Percentiles rank a stretch among this genome's conserved stretches.
Conservation (phyloP, 2,888 invertebrate genomes). For the Horisme vitalbata region DNA sequence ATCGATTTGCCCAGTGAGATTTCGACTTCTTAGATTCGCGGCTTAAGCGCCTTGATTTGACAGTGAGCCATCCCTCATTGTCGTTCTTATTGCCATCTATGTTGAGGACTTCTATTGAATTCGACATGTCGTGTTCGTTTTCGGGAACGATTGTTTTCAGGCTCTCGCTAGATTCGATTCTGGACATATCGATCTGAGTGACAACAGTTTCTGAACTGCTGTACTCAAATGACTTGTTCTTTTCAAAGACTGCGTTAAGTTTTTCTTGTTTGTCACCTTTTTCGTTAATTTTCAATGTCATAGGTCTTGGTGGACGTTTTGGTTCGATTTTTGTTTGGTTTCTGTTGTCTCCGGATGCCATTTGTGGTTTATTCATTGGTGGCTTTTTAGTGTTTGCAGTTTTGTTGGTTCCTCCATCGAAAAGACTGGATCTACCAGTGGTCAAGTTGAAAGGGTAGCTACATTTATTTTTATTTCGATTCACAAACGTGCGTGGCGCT, state of each 20-base stretch:
- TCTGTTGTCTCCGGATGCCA: constrained; percentile 64
- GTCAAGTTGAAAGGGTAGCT: constrained; percentile 80
- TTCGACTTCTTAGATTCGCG: constrained; percentile 83
- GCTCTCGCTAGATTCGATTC: constrained; percentile 78
- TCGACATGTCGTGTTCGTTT: constrained; percentile 58
- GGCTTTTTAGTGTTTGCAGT: constrained; percentile 45
- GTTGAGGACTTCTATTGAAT: constrained; percentile 77
- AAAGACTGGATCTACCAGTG: constrained; percentile 72
- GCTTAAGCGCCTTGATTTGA: constrained; percentile 87
- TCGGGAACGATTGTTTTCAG: constrained; percentile 76
- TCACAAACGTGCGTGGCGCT: constrained; percentile 51
- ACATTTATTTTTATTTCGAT: constrained; percentile 68
- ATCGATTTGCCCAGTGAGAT: constrained; percentile 88
- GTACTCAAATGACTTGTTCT: constrained; percentile 66
- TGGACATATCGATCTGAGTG: constrained; percentile 66
- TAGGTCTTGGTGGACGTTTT: constrained; percentile 59
- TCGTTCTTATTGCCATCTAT: constrained; percentile 63
- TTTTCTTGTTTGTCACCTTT: constrained; percentile 58
- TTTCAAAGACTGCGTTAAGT: constrained; percentile 48
- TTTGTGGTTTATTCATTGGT: constrained; percentile 43
- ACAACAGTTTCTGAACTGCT: constrained; percentile 84
- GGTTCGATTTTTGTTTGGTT: constrained; percentile 50
- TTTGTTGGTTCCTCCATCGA: constrained; percentile 57
- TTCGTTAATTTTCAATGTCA: constrained; percentile 61
- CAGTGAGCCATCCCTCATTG: constrained; percentile 94